A percentile compares a stretch with the other conserved stretches of the same genome.
phyloP scores from a whole-genome alignment of 2,113 vertebrate species.

The Pycnonotus jocosus region DNA sequence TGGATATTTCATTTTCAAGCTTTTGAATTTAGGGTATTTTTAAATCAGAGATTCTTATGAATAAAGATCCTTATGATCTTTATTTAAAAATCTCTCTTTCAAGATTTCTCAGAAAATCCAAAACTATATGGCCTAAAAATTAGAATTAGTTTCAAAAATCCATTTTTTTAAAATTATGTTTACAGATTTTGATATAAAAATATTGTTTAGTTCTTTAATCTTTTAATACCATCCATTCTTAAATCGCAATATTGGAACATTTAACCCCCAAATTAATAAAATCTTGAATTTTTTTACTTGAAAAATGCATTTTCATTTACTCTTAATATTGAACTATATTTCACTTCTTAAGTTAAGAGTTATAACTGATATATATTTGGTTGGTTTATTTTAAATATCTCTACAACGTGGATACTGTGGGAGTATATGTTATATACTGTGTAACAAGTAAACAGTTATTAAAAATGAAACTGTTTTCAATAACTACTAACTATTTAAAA shows the following conservation, averaged over 20 bases:
- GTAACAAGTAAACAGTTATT: neutral
- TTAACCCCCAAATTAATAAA: neutral
- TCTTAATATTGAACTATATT: neutral
- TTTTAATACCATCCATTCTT: neutral
- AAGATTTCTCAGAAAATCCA: neutral
- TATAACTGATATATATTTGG: neutral
- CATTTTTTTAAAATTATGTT: fast-evolving
- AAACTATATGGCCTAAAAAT: neutral
- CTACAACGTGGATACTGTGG: neutral
- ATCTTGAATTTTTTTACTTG: neutral
- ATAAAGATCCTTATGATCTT: neutral
- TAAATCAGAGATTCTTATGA: neutral
- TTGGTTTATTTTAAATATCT: neutral
- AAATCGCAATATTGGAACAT: neutral
- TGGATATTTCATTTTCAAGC: neutral
- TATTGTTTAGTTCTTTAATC: neutral
- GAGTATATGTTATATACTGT: neutral
- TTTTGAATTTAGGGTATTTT: neutral
- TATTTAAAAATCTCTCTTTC: neutral
- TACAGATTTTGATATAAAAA: neutral
- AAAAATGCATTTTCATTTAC: neutral
- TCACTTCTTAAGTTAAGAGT: neutral
- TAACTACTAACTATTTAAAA: neutral
- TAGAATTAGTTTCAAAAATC: neutral
- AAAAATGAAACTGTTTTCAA: neutral